phyloP scores from a whole-genome alignment of 2,888 invertebrate genomes.

The Volucella zonaria region DNA sequence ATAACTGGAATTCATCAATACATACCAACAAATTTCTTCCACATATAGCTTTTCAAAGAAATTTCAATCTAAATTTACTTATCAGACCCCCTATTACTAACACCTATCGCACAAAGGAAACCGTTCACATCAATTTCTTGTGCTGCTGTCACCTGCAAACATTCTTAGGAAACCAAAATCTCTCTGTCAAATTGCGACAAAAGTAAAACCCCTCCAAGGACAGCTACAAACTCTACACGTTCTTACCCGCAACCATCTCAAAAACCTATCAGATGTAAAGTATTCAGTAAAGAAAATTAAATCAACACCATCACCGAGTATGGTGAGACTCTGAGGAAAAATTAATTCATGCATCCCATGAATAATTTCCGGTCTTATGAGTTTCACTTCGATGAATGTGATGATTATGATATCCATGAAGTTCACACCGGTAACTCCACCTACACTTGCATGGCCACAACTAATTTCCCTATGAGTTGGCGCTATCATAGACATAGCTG shows the following conservation, averaged over 20 bases:
- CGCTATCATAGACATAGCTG: too few species aligned
- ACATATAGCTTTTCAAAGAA: too few species aligned
- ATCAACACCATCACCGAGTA: constrained; percentile 39
- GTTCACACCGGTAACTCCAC: background rate
- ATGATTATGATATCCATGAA: constrained; percentile 25
- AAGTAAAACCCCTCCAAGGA: background rate
- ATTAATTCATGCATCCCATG: constrained; percentile 53
- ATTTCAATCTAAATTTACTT: too few species aligned
- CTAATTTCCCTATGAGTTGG: too few species aligned
- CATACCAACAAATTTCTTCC: too few species aligned
- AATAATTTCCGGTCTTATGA: constrained; percentile 48
- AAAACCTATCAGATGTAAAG: constrained; percentile 31
- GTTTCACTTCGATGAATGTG: constrained; percentile 32
- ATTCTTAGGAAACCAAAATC: background rate
- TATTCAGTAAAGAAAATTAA: constrained; percentile 37
- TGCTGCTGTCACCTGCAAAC: background rate
- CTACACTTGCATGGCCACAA: background rate
- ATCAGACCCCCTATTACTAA: too few species aligned
- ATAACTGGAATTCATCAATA: too few species aligned
- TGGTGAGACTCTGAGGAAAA: constrained; percentile 11
- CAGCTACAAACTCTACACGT: background rate
- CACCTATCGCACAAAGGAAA: too few species aligned
- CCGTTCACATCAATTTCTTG: background rate
- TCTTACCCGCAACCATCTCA: background rate
- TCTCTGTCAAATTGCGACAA: background rate